Base-by-base conservation (phyloP, 2,888 invertebrate species). In the Dolichopus griseipennis region DNA sequence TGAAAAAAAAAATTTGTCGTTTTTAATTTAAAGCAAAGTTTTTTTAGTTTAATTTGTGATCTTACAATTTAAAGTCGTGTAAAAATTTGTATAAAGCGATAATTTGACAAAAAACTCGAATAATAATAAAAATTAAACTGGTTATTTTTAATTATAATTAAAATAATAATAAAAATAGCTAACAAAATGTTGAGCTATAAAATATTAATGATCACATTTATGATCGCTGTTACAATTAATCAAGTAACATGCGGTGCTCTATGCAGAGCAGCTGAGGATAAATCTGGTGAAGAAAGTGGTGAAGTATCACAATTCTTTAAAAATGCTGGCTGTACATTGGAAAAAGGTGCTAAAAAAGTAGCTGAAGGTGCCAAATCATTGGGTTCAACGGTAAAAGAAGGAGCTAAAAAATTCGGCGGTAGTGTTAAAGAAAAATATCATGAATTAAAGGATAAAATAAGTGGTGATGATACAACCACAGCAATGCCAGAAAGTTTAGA, bases 341-440 rank as follows among this genome's bases (percentile, higher is more conserved):
- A 78, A 67, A 75, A 75, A 15, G 74, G 76, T 0, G 78, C 77
- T 10, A 74, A 72, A 61, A 76, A 77, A 65, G 73, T 78, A 2
- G 73, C 75, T 15, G 76, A 77, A 43, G 76, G 76, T 68, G 78
- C 79, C 20, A 77, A 79, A 68, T 75, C 77, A 52, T 20, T 79
- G 9, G 77, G 78, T 66, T 72, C 69, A 22, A 77, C 78, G 8
- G 72, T 79, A 18, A 77, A 77, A 69, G 76, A 76, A 69, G 74
- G 77, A 18, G 77, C 77, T 65, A 76, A 76, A 12, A 78, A 79
- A 68, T 73, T 79, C 10, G 77, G 78, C 66, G 73, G 73, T 10
- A 75, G 77, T 64, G 71, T 79, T 0, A 76, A 78, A 66, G 75
- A 73, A 0, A 77, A 78, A 61, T 76, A 77, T 61, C 72, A 73